Evolutionary conservation across 2,888 invertebrate genomes (phyloP), one percentile per base, ranked within the genome.

Genomic region (Eupithecia inturbata): DNA sequence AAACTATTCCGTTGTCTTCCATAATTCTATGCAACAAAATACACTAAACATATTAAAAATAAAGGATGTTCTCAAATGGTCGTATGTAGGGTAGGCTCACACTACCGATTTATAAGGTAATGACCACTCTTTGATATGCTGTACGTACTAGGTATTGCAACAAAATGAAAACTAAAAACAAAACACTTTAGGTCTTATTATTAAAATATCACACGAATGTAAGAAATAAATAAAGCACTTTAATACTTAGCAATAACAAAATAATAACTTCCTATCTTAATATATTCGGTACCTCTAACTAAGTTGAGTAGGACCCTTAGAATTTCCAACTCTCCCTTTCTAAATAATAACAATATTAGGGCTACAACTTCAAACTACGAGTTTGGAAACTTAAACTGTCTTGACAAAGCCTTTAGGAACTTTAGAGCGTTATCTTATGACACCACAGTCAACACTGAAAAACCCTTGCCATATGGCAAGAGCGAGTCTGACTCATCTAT

Each of bases 341-440:
- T 66, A 66, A 66, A 66, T 66, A 66, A 66, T 66, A 66, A 66
- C 66, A 26, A 22, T 66, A 39, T 66, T 66, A 66, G 39, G 63
- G 36, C 62, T 64, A 64, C 26, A 66, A 36, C 26, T 66, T 66
- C 22, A 66, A 33, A 36, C 66, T 39, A 33, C 66, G 31, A 66
- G 36, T 22, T 39, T 66, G 16, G 66, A 16, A 66, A 66, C 66
- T 66, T 66, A 22, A 39, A n/a, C 39, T 22, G 7, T 14, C 39
- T 66, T 39, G 22, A 39, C 63, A 33, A 64, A 64, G 33, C 31
- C 62, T 31, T 31, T 9, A 19, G 10, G 9, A 62, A 62, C 26
- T 57, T 57, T 26, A 57, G 5, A 14, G 14, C 22, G 12, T 22
- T 57, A 57, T 57, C 57, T 57, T 26, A 57, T 26, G 26, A 57